These are phyloP conservation scores for Craniophora ligustri DNA, from an alignment of 2,888 invertebrate genomes.

Conservation along the genomic window DNA sequence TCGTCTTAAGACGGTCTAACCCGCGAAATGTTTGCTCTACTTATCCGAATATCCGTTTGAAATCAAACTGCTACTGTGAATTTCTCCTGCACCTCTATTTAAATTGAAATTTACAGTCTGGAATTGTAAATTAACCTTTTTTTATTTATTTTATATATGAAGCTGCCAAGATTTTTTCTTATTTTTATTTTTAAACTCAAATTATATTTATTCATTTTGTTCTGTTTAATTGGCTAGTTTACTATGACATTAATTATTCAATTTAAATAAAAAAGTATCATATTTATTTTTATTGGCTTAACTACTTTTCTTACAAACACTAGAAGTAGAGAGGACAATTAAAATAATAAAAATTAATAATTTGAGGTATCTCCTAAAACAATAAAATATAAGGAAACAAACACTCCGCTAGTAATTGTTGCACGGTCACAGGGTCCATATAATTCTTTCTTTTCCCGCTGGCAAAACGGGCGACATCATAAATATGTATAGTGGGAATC, in stretches of 20 bases:
- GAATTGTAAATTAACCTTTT: no score
- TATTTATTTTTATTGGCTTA: no score
- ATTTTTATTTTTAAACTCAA: no score
- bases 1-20: slow-evolving; percentile 63
- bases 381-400: slow-evolving; percentile 34
- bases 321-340: no score
- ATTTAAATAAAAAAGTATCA: no score
- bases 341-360: no score
- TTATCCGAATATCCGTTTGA: slow-evolving; percentile 62
- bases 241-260: no score
- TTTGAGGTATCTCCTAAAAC: slow-evolving; percentile 6
- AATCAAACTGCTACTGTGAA: slow-evolving; percentile 52
- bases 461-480: slow-evolving; percentile 78
- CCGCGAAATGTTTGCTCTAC: slow-evolving; percentile 64
- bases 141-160: no score
- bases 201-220: no score
- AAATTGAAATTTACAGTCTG: neutral
- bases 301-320: no score
- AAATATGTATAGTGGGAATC: slow-evolving; percentile 88
- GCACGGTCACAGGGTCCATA: slow-evolving; percentile 80
- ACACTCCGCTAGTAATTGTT: slow-evolving; percentile 58
- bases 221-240: no score
- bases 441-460: slow-evolving; percentile 77
- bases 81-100: slow-evolving; percentile 34
- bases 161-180: no score